A percentile compares a stretch with the other conserved stretches of the same genome.
phyloP scores from a whole-genome alignment of 2,888 invertebrate genomes.

The Eupithecia centaureata region DNA sequence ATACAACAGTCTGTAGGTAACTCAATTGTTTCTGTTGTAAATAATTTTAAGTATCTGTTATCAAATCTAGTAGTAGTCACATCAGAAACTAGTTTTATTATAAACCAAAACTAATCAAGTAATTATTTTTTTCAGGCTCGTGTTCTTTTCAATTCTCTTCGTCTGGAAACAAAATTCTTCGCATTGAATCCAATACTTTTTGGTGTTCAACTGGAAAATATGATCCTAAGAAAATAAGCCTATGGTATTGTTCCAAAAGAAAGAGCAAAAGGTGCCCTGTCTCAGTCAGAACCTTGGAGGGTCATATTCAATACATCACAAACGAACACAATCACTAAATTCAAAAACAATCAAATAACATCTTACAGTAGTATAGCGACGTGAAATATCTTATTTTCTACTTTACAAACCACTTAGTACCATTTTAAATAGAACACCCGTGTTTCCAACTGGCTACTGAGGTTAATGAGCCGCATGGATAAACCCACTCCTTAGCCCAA shows the following conservation, averaged over 20 bases:
- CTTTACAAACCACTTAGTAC: too few relatives aligned
- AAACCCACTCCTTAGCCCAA: too few relatives aligned
- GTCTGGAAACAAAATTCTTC: constrained; percentile 47
- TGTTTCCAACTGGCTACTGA: too few relatives aligned
- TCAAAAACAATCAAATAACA: too few relatives aligned
- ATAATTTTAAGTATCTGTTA: too few relatives aligned
- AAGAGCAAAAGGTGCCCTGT: constrained; percentile 4
- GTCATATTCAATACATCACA: not conserved
- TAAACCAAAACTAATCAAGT: not conserved
- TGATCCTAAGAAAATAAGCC: not conserved
- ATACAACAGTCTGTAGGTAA: too few relatives aligned
- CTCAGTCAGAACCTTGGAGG: constrained; percentile 1
- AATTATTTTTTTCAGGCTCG: not conserved
- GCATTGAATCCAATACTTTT: constrained; percentile 5
- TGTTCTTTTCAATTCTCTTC: constrained; percentile 15
- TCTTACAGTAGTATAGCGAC: too few relatives aligned
- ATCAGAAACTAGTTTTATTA: not conserved
- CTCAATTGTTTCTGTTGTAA: too few relatives aligned
- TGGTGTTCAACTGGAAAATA: constrained; percentile 6
- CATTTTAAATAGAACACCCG: too few relatives aligned
- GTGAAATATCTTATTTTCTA: too few relatives aligned
- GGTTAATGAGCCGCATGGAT: too few relatives aligned
- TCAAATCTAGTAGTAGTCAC: not conserved
- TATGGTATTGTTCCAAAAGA: constrained; percentile 6
- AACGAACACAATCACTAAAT: not conserved